phyloP scores from a whole-genome alignment of 2,797 vertebrate species.

The Phoebastria nigripes region DNA sequence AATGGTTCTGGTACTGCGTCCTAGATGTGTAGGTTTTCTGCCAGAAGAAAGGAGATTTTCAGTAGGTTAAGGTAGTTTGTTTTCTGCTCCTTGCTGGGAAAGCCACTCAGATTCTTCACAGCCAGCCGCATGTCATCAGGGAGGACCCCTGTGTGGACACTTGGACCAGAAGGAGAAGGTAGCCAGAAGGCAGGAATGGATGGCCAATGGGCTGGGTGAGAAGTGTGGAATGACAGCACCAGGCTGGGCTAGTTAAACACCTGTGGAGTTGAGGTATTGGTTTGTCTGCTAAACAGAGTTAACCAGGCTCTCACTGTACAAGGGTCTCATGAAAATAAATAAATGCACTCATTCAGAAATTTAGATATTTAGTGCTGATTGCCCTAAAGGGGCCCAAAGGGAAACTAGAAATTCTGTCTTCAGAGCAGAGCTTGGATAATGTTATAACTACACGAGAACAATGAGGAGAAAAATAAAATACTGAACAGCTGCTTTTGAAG shows the following conservation, averaged over 20 bases:
- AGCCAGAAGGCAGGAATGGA: background rate
- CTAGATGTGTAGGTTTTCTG: background rate
- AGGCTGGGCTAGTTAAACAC: background rate
- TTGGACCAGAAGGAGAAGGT: background rate
- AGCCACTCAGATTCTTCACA: background rate
- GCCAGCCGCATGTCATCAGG: background rate
- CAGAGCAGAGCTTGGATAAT: background rate
- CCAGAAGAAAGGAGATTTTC: background rate
- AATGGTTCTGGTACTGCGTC: background rate
- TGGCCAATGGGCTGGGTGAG: background rate
- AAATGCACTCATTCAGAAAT: background rate
- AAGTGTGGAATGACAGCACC: rapidly evolving
- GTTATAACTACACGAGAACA: background rate
- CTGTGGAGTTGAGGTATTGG: background rate
- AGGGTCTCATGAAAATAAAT: background rate
- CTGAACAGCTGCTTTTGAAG: background rate
- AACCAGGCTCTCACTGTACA: background rate
- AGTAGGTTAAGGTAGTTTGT: background rate
- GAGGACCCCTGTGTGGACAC: rapidly evolving
- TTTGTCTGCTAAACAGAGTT: background rate
- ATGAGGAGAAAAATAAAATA: background rate
- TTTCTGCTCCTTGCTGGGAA: background rate
- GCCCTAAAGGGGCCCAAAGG: background rate
- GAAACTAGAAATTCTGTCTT: background rate
- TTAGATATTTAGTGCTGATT: background rate